These are phyloP conservation scores for Baronia brevicornis DNA, from an alignment of 2,888 invertebrate species.

Conservation along the genomic window DNA sequence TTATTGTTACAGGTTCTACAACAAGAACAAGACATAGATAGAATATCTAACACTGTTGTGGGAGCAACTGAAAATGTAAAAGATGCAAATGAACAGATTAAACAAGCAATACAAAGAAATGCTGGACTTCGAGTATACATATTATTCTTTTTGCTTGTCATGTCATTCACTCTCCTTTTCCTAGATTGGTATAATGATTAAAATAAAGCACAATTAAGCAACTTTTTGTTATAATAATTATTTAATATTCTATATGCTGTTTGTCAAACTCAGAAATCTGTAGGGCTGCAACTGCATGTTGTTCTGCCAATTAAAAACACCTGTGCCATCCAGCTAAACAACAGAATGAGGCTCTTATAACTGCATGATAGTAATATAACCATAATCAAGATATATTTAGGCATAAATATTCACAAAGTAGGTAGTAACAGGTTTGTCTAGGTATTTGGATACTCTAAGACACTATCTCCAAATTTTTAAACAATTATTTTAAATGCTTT, in stretches of 20 bases:
- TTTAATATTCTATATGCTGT: constrained; percentile 1
- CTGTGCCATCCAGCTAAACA: no score
- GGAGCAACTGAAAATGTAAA: constrained; percentile 96
- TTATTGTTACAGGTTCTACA: constrained; percentile 79
- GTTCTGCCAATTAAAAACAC: no score
- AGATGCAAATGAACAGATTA: constrained; percentile 97
- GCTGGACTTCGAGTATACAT: constrained; percentile 96
- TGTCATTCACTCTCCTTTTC: constrained; percentile 96
- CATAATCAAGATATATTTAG: no score
- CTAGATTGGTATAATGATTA: constrained; percentile 98
- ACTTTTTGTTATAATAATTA: neutral
- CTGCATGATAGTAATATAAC: no score
- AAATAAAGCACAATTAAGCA: constrained; percentile 19
- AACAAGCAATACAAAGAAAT: constrained; percentile 97
- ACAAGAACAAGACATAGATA: constrained; percentile 95
- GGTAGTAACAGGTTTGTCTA: no score
- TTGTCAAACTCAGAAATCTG: no score
- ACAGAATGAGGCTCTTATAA: no score
- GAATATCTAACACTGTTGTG: constrained; percentile 90
- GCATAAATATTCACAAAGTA: no score
- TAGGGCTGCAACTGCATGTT: no score
- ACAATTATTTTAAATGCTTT: no score
- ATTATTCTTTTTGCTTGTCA: constrained; percentile 94
- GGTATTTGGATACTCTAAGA: no score
- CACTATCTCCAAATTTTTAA: no score